Evolutionary conservation across 64 coral and sea anemone species (phyloP), one percentile per base, ranked within the genome.

Genomic region (Pachyseris speciosa): DNA sequence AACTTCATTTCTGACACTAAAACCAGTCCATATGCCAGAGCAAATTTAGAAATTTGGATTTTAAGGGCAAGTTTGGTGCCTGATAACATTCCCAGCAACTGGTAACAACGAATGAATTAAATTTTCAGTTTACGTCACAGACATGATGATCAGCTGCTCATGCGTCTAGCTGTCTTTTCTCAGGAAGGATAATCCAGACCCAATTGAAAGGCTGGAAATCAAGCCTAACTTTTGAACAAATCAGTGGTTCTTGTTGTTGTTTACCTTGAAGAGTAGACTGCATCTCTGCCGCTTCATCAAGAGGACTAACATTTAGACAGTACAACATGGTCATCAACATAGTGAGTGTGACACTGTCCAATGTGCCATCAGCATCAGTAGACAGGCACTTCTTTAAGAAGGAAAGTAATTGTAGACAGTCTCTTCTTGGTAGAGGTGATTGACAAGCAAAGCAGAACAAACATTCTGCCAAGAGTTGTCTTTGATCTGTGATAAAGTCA

Each of bases 401-500:
- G 30, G 64, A 85, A 10, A 94, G 22, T 5, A 94, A 74, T 71
- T 87, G 86, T 11, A 96, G 72, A 66, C 77, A 79, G 78, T 99
- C 96, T 60, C 66, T 58, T 67, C 78, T 99, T 89, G 96, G 71
- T 7, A 99, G 60, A 8, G 93, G 94, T 86, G 93, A 92, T 33
- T 99, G 96, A 87, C 93, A 99, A 58, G 96, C 96, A 58, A 95
- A 78, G 19, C 96, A 95, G 67, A 93, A 99, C 71, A 99, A 33
- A 87, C 93, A 93, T 41, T 99, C 96, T 0, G 96, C 96, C n/a
- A 99, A 28, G 51, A 99, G 96, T 74, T 95, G 93, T 36, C 90
- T 75, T 44, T 99, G 96, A 59, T 99, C 96, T 43, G 96, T 95
- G 6, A 99, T 99, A 22, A 99, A 95, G 80, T 99, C 90, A 86